Conservation (phyloP, 2,797 vertebrate species). For the Crocidura indochinensis region DNA sequence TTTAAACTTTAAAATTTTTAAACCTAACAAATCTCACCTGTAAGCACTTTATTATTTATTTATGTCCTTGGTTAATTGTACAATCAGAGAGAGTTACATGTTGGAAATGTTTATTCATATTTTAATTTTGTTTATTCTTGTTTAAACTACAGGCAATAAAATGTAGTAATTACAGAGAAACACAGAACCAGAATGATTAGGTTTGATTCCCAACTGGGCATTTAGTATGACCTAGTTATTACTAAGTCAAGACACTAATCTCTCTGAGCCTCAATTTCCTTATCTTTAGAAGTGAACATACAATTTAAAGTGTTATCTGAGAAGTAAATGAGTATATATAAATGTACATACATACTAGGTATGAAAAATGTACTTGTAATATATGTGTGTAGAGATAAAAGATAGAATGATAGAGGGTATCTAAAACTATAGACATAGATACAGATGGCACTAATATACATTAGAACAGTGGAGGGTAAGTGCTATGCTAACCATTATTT, state of each 20-base stretch:
- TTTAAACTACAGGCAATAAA: conserved; percentile 3
- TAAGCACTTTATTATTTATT: not conserved
- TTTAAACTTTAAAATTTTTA: conserved; percentile 51
- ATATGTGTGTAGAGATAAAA: not conserved
- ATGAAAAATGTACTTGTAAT: not conserved
- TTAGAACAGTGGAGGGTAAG: not conserved
- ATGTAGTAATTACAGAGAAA: not conserved
- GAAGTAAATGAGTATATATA: not conserved
- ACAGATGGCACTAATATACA: not conserved
- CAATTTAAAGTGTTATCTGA: not conserved
- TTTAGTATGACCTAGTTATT: not conserved
- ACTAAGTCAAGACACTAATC: not conserved
- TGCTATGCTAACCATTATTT: conserved; percentile 6
- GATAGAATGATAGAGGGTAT: too few relatives aligned
- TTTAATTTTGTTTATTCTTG: not conserved
- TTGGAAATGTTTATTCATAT: not conserved
- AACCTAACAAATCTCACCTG: conserved; percentile 17
- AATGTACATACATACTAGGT: not conserved
- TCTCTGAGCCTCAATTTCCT: not conserved
- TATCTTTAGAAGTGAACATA: conserved; percentile 32
- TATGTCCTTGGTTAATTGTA: not conserved
- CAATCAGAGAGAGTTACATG: not conserved
- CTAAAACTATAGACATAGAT: too few relatives aligned
- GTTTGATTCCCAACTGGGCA: not conserved
- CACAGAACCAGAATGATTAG: not conserved